Conservation (phyloP, 2,888 invertebrate species). For the Cyaniris semiargus region DNA sequence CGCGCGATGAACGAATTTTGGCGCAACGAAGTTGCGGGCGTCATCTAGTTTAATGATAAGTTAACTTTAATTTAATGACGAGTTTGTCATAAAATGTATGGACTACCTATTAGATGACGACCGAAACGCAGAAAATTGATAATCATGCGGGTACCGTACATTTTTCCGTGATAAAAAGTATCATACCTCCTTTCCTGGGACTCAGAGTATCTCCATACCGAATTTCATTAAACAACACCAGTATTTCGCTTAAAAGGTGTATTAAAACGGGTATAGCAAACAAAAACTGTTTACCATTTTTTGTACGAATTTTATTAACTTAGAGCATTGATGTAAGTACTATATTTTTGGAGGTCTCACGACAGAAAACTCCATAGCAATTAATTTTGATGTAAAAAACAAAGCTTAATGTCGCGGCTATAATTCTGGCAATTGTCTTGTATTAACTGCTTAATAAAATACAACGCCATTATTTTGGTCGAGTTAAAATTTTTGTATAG, state of each 20-base stretch:
- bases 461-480: neutral
- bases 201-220: too few relatives aligned
- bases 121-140: too few relatives aligned
- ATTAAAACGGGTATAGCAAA: conserved; percentile 6
- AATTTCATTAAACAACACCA: neutral
- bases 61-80: too few relatives aligned
- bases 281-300: neutral
- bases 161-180: too few relatives aligned
- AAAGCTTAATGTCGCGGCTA: neutral
- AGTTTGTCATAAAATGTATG: too few relatives aligned
- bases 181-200: too few relatives aligned
- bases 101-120: too few relatives aligned
- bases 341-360: neutral
- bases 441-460: neutral
- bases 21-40: too few relatives aligned
- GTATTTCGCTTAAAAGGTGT: neutral
- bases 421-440: neutral
- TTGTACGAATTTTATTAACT: neutral
- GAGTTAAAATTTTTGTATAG: neutral
- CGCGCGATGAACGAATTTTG: too few relatives aligned
- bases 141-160: too few relatives aligned
- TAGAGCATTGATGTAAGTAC: neutral
- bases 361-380: neutral
- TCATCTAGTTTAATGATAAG: too few relatives aligned
- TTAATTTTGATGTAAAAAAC: neutral